Evolutionary conservation across 2,888 invertebrate species (phyloP).

Genomic region (Drosophila tanythrix): DNA sequence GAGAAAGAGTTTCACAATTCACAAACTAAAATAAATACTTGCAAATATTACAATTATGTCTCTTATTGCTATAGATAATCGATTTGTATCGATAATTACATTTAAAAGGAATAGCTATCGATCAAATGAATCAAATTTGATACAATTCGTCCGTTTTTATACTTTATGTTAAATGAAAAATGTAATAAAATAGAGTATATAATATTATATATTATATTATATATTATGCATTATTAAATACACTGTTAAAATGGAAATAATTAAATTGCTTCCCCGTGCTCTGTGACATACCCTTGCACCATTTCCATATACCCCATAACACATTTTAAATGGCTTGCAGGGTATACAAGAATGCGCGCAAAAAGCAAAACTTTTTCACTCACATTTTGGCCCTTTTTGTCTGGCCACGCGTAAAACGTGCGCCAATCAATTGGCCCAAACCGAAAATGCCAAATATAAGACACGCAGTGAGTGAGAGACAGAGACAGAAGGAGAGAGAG

Average conservation of each 20-base stretch:
- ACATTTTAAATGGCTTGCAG: neutral
- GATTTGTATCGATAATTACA: too few relatives aligned
- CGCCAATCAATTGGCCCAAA: slow-evolving; percentile 72
- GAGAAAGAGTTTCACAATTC: neutral
- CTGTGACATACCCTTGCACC: neutral
- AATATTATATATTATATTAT: too few relatives aligned
- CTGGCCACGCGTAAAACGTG: slow-evolving; percentile 76
- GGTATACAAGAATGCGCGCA: slow-evolving; percentile 1
- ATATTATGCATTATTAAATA: neutral
- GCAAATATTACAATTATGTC: neutral
- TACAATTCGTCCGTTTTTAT: too few relatives aligned
- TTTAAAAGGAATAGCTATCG: too few relatives aligned
- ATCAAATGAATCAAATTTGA: too few relatives aligned
- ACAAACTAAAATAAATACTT: neutral
- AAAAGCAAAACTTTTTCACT: slow-evolving; percentile 20
- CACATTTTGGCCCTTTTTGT: slow-evolving; percentile 21
- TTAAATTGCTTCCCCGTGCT: neutral
- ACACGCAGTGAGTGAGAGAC: slow-evolving; percentile 17
- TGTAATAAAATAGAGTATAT: too few relatives aligned
- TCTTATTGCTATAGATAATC: too few relatives aligned
- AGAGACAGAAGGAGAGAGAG: slow-evolving; percentile 11
- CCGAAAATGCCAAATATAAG: slow-evolving; percentile 8
- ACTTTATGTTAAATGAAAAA: too few relatives aligned
- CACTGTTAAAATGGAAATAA: neutral
- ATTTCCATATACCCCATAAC: neutral